Percentiles rank a stretch among this genome's conserved stretches.
phyloP scores from a whole-genome alignment of 2,113 vertebrate species.

The Carassius auratus region DNA sequence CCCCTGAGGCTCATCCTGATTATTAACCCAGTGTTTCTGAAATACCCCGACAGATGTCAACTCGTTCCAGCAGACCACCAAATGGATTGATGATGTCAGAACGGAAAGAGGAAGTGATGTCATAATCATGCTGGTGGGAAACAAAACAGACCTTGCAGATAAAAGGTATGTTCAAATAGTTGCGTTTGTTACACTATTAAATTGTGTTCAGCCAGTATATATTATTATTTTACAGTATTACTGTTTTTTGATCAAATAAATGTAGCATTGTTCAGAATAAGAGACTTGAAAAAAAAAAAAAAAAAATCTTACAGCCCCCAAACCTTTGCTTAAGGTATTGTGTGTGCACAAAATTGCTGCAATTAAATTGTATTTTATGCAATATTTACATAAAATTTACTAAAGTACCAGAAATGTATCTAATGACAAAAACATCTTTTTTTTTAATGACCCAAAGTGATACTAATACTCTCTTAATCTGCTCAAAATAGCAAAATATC shows the following conservation, averaged over 20 bases:
- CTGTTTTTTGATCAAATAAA: background rate
- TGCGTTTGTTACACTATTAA: background rate
- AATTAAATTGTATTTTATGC: too few species aligned
- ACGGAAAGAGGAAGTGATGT: constrained; percentile 98
- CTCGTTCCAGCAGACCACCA: constrained; percentile 99
- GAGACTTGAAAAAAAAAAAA: too few species aligned
- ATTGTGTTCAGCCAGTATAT: too few species aligned
- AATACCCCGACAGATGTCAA: constrained; percentile 85
- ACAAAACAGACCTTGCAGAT: constrained; percentile 98
- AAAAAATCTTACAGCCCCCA: too few species aligned
- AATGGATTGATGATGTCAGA: constrained; percentile 98
- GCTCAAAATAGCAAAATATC: background rate
- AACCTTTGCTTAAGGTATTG: too few species aligned
- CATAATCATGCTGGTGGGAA: constrained; percentile 99
- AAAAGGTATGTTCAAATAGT: constrained; percentile 83
- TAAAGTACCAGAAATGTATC: background rate
- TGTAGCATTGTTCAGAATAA: background rate
- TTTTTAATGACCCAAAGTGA: background rate
- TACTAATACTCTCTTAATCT: background rate
- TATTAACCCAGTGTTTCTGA: constrained; percentile 16
- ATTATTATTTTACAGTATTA: background rate
- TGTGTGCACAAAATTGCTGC: too few species aligned
- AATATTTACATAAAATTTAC: background rate
- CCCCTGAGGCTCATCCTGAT: background rate
- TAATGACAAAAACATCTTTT: background rate